Percentiles rank a stretch among this genome's conserved stretches.
Conservation (phyloP, 23 tunicate genomes). For the Phallusia fumigata region DNA sequence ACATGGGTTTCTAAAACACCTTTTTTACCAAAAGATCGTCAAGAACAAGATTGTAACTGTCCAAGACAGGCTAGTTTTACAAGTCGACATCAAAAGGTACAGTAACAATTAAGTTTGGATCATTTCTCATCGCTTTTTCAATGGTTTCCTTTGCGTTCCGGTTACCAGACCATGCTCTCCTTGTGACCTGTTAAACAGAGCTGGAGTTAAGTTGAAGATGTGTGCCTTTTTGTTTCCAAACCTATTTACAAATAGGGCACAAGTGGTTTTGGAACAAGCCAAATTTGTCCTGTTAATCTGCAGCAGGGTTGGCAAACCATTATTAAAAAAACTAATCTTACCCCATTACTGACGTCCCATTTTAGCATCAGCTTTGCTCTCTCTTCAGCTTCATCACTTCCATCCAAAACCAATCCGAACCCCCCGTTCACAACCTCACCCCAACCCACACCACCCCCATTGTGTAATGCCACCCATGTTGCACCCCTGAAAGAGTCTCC, state of each 20-base stretch:
- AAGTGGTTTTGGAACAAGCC: too few relatives aligned
- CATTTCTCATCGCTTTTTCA: constrained; percentile 53
- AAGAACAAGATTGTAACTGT: too few relatives aligned
- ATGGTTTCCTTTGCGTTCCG: constrained; percentile 62
- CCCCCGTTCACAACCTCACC: constrained; percentile 98
- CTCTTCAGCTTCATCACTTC: constrained; percentile 47
- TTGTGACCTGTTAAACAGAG: constrained; percentile 86
- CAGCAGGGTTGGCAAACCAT: not conserved
- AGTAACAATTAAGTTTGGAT: constrained; percentile 54
- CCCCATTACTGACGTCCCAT: constrained; percentile 98
- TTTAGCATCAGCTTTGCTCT: constrained; percentile 57
- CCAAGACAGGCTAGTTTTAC: too few relatives aligned
- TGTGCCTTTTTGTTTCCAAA: too few relatives aligned
- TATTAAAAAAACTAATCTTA: constrained; percentile 16
- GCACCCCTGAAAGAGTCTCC: constrained; percentile 98
- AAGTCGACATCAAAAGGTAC: constrained; percentile 46
- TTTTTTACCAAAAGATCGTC: too few relatives aligned
- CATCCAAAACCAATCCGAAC: constrained; percentile 88
- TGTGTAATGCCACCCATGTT: constrained; percentile 98
- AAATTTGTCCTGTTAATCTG: too few relatives aligned
- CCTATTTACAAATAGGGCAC: too few relatives aligned
- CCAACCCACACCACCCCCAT: constrained; percentile 99
- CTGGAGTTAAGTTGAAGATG: too few relatives aligned
- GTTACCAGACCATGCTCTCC: constrained; percentile 94
- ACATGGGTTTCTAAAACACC: too few relatives aligned